Conservation (phyloP, 53 echinoderm and acorn worm species). For the Pentamera pediparva region DNA sequence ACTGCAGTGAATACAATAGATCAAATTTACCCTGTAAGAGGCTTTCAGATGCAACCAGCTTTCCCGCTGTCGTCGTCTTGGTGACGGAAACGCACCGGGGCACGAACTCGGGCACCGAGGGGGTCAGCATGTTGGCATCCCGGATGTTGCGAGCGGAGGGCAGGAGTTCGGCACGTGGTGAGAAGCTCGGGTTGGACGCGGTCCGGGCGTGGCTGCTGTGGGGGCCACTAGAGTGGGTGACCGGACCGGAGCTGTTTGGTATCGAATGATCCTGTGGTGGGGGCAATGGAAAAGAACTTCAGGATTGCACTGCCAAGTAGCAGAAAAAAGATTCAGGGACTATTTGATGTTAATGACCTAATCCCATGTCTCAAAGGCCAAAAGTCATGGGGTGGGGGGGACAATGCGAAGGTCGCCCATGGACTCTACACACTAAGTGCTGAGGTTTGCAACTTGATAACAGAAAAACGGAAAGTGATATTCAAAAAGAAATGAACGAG, state of each 20-base stretch:
- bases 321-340: no score
- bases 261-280: slow-evolving; percentile 1
- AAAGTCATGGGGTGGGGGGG: no score
- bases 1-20: no score
- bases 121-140: slow-evolving; percentile 6
- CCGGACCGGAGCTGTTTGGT: slow-evolving; percentile 11
- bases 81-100: slow-evolving; percentile 34
- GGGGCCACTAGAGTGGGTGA: slow-evolving; percentile 4
- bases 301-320: no score
- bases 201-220: slow-evolving; percentile 13
- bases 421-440: no score
- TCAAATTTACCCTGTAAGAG: slow-evolving; percentile 3
- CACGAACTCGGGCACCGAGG: slow-evolving; percentile 85
- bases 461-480: no score
- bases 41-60: neutral
- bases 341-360: no score
- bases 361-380: no score
- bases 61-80: slow-evolving; percentile 25
- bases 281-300: no score
- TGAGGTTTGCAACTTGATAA: no score
- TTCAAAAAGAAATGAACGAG: no score
- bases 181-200: neutral
- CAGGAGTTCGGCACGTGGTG: slow-evolving; percentile 45
- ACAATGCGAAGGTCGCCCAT: no score
- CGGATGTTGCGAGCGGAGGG: slow-evolving; percentile 53